Evolutionary conservation across 2,113 vertebrate species (phyloP).

Genomic region (Vulpes vulpes): DNA sequence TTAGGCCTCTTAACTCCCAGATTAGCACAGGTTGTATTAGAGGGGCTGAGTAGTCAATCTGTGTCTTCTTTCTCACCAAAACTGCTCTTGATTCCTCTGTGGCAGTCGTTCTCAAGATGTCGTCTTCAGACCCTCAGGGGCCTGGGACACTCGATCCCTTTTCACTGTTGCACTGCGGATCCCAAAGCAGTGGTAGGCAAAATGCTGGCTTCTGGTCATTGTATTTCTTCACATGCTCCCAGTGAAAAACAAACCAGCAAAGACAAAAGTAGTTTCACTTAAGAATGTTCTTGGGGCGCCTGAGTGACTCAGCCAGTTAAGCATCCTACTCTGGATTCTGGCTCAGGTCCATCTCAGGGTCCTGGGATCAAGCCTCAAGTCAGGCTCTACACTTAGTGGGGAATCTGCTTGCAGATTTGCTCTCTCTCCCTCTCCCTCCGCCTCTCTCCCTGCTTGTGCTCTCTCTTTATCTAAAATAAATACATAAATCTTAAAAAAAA

Average conservation of each 20-base stretch:
- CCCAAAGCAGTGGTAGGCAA: not conserved
- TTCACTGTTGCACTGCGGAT: not conserved
- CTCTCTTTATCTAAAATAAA: not conserved
- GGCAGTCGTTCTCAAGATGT: no score
- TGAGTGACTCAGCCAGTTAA: not conserved
- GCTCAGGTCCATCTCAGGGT: not conserved
- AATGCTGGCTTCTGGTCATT: not conserved
- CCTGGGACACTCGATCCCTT: not conserved
- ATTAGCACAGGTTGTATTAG: not conserved
- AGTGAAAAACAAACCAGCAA: not conserved
- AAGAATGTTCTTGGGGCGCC: not conserved
- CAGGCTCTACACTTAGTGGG: not conserved
- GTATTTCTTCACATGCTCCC: no score
- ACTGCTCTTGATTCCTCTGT: not conserved
- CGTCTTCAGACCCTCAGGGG: not conserved
- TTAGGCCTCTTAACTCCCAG: rapidly evolving
- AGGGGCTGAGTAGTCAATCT: not conserved
- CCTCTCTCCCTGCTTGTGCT: not conserved
- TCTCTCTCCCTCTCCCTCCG: not conserved
- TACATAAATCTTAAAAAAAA: not conserved
- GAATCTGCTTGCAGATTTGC: not conserved
- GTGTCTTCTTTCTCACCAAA: not conserved
- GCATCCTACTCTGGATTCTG: not conserved
- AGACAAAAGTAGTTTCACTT: not conserved
- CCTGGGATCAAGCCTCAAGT: not conserved